Evolutionary conservation across 64 coral and sea anemone genomes (phyloP), one percentile per base, ranked within the genome.

Genomic region (Stylophora pistillata): DNA sequence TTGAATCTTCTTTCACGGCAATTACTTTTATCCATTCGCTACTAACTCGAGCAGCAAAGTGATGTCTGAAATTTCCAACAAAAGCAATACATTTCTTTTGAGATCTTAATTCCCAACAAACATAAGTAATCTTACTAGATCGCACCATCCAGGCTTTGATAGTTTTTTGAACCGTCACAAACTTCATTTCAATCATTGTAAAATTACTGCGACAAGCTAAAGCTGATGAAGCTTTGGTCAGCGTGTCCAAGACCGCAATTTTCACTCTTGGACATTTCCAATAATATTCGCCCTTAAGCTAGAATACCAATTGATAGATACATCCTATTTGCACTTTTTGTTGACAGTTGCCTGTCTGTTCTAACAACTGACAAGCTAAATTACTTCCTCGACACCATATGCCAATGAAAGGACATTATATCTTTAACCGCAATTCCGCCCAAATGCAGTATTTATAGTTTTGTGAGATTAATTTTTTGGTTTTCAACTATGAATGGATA

Each of bases 341-440:
- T 82, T 52, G 58, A 30, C 78, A 12, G 9, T 82, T 65, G 34
- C 37, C 16, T 82, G 31, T 30, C 29, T 82, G 18, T 82, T 65
- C 13, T 21, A 30, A 20, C 11, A 30, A 64, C 57, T 63, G 58
- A 64, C 78, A 82, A 30, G 58, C 30, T 61, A 82, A 82, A 64
- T 64, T 82, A 64, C 37, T 64, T 82, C 30, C 78, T 37, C 30
- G 58, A 64, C 30, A 20, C 13, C 29, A 56, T 64, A 64, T 82
- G 78, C 78, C 32, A 82, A 82, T 64, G 30, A 18, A 82, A 31
- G 13, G 7, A 62, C 58, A 47, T 59, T 30, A 41, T 82, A 30
- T 53, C 60, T 59, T 27, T 5, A 31, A 20, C 55, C 15, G 30
- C 56, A 80, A 80, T 80, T 64, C 34, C n/a, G 10, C 78, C 28